Evolutionary conservation across 1,140 invertebrate genomes (phyloP), one percentile per base, ranked within the genome.

Genomic region (Zaprionus taronus): DNA sequence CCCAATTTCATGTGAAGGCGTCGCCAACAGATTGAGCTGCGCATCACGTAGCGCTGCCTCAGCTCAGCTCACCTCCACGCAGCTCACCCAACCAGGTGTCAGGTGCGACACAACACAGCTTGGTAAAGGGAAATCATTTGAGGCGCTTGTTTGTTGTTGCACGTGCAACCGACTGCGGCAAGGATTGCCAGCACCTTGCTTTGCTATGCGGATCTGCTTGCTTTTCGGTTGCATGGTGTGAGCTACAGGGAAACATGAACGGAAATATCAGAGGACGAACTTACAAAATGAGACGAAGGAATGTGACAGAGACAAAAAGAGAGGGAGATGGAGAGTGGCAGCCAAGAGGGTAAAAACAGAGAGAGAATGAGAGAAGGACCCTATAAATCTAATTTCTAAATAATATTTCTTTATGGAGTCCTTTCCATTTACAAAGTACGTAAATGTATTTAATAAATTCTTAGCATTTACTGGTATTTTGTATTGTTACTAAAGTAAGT

Each of bases 111-210:
- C 34, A 61, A 4, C 41, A 71, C 55, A 56, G 56, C 66, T 74
- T 57, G 49, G 49, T 31, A 69, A 36, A 17, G 57, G 31, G 22
- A 49, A 75, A 57, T 75, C 72, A 70, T 70, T 70, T 57, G 56
- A 24, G 24, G 41, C 36, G 51, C 22, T 22, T 56, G 49, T 56
- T 56, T 71, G 51, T 28, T 64, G 60, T 51, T 71, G 60, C 60
- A 75, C 67, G 67, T 75, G 44, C 72, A 75, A 71, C 58, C 60
- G 63, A 47, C 60, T 75, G 72, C 34, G 60, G 60, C 67, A 71
- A 34, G 72, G 53, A 58, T 64, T 51, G 47, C 47, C 47, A 60
- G 58, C 38, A 36, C 38, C 11, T 24, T 24, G 55, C 26, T 47
- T 15, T 47, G 17, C 53, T 17, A 26, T 56, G 47, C 12, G 47